phyloP scores from a whole-genome alignment of 2,797 vertebrate species.

The Crypturellus tataupa region DNA sequence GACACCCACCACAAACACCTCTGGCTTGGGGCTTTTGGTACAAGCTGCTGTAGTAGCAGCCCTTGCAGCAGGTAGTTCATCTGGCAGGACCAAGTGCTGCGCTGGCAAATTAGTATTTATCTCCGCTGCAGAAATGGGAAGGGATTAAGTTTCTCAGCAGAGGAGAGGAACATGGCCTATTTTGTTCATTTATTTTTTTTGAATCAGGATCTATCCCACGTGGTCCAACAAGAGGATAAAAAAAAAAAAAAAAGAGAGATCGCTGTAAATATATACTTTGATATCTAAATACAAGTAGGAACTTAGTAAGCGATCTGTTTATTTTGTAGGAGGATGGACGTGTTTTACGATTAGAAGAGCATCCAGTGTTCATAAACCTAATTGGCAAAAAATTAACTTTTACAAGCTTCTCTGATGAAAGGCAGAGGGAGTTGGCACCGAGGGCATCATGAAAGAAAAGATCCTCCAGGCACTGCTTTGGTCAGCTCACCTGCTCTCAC shows the following conservation, averaged over 20 bases:
- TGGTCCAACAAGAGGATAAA: background rate
- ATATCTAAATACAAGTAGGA: background rate
- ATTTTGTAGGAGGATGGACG: background rate
- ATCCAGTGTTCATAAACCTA: background rate
- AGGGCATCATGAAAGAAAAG: background rate
- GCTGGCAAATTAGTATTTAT: background rate
- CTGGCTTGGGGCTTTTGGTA: background rate
- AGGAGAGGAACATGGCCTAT: background rate
- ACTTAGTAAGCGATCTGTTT: background rate
- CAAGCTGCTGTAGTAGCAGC: background rate
- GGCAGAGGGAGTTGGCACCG: accelerated
- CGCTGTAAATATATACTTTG: background rate
- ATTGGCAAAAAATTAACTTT: background rate
- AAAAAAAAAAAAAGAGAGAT: background rate
- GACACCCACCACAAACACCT: background rate
- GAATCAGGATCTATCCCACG: background rate
- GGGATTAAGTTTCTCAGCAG: background rate
- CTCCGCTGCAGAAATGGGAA: background rate
- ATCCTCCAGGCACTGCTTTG: background rate
- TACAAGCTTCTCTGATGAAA: background rate
- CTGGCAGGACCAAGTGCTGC: background rate
- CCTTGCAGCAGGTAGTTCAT: background rate
- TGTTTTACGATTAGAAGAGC: background rate
- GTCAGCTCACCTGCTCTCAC: accelerated
- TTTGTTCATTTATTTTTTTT: background rate